These are phyloP conservation scores for Diloba caeruleocephala DNA, from an alignment of 2,888 invertebrate genomes.

Conservation along the genomic window DNA sequence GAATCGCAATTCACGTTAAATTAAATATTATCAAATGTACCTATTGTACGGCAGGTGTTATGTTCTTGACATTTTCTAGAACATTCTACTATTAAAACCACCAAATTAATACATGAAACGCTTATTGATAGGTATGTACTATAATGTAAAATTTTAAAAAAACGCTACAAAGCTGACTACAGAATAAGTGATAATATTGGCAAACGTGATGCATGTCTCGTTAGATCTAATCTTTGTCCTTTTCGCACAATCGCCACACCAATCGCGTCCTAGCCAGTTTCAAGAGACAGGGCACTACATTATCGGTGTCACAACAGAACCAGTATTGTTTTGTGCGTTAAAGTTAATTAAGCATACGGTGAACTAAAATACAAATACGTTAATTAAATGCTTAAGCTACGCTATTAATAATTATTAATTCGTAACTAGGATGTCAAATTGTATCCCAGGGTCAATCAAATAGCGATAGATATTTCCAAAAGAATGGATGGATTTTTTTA, in stretches of 20 bases:
- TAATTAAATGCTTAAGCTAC: background rate
- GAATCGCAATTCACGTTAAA: constrained; percentile 29
- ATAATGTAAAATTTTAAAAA: no score
- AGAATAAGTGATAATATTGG: constrained; percentile 16
- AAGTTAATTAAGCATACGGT: constrained; percentile 4
- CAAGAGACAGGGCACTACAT: constrained; percentile 45
- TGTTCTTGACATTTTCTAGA: constrained; percentile 27
- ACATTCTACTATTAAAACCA: constrained; percentile 9
- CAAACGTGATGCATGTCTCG: constrained; percentile 25
- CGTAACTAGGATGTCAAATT: background rate
- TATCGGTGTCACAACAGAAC: constrained; percentile 45
- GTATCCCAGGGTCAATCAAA: constrained; percentile 33
- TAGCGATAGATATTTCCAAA: no score
- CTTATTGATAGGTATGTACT: no score
- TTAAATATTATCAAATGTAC: constrained; percentile 26
- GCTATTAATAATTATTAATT: no score
- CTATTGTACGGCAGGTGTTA: constrained; percentile 27
- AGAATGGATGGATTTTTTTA: constrained; percentile 22
- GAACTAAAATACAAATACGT: no score
- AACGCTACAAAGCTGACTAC: no score
- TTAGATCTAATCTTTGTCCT: constrained; percentile 41
- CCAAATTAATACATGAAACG: background rate
- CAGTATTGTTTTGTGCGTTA: constrained; percentile 31
- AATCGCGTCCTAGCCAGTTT: constrained; percentile 39
- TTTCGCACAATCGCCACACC: constrained; percentile 47